Base-by-base conservation (phyloP, 2,888 invertebrate species). In the Endomychus coccineus region DNA sequence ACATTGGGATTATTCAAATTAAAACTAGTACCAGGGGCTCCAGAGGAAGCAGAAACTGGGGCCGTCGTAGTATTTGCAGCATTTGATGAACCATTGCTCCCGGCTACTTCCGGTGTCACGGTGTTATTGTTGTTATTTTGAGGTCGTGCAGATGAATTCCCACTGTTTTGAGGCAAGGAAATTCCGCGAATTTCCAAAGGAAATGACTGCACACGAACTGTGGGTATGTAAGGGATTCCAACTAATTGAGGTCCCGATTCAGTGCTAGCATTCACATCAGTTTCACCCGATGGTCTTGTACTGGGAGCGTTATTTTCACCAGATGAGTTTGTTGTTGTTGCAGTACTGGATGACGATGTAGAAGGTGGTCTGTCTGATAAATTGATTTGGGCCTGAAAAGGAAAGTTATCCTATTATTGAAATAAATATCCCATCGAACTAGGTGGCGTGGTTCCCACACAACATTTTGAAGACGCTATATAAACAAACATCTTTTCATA, bases 1-100 rank as follows among this genome's bases (percentile, higher is more conserved):
- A 75, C 67, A 52, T 73, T 71, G 2, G 61, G 59, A 52, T 64
- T 62, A 41, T 56, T 58, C 27, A 53, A 46, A 17, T n/a, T 34
- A 27, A 29, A n/a, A 6, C 9, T 6, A 6, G 16, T 4, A 11
- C 14, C 19, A 27, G 6, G 21, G 4, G 7, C 21, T 13, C 29
- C 16, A 6, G 5, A 4, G 3, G 34, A 30, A 6, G 36, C 27
- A 24, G 36, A 14, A 15, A 40, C 32, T 10, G 44, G 22, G 5
- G 45, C 35, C 15, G 36, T 14, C 3, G 40, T 19, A 7, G 34
- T 25, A 27, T 24, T 16, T 4, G 25, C 29, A n/a, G 36, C 16
- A 23, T 6, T 28, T 16, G 39, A 16, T 17, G 27, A 13, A 21
- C 34, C 29, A 33, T 9, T 34, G 6, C 38, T 21, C 6, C 11